Evolutionary conservation across 2,113 vertebrate species (phyloP), one percentile per base, ranked within the genome.

Genomic region (Zingel zingel): DNA sequence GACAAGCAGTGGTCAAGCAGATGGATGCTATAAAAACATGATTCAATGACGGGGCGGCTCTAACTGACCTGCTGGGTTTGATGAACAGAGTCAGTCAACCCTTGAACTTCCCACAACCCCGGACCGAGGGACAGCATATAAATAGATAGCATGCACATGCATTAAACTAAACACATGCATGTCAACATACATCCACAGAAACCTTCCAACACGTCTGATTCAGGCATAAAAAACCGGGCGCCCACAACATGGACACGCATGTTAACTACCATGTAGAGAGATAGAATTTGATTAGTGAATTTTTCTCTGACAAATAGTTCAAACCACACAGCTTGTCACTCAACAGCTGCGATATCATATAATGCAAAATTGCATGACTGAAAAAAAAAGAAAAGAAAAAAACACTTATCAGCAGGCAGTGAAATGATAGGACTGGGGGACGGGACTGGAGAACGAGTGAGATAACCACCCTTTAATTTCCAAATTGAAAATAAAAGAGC

Each of bases 91-190:
- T 57, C 68, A 51, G 62, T 82, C 64, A 79, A 88, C 72, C 78
- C 65, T 73, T 86, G 84, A 86, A 85, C 87, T 74, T 82, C 59
- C 61, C 69, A 19, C 63, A 57, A 81, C 84, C 86, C 64, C 77
- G 81, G 58, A 86, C 82, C 87, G 61, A 76, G 65, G 74, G 61
- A 79, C 50, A 3, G 21, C 58, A 45, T 54, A n/a, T 33, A 43
- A 59, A 82, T 23, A 64, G 14, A 81, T 25, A 11, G n/a, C n/a
- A 58, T 36, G 33, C 43, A 74, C 47, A 39, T 50, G 21, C 13
- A 59, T 71, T 10, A 73, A 78, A 74, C n/a, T 33, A 57, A 69
- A 67, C 66, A 59, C 59, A 74, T 62, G 62, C 75, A 27, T 47
- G 66, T 81, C 70, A 79, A 74, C 56, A 68, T 45, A 15, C 33